These are phyloP conservation scores for Meliscaeva auricollis DNA, from an alignment of 2,888 invertebrate species.

Conservation along the genomic window DNA sequence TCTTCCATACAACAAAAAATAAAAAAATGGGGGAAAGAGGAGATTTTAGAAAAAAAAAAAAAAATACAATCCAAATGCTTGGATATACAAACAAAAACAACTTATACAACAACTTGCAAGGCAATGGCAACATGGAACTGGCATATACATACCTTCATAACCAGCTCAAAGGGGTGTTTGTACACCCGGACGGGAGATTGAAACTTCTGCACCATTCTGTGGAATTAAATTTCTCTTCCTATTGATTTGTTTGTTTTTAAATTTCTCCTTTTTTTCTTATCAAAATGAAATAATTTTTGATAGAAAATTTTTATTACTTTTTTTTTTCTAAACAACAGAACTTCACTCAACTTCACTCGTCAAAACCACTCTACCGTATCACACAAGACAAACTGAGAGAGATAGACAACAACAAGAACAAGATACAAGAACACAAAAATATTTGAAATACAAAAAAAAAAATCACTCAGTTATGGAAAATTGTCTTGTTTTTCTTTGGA, in stretches of 20 bases:
- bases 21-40: too few species aligned
- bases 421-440: conserved; percentile 4
- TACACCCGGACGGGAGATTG: conserved; percentile 97
- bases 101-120: conserved; percentile 22
- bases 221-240: neutral
- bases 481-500: conserved; percentile 9
- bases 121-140: neutral
- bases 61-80: neutral
- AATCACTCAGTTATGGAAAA: conserved; percentile 39
- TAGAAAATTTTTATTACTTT: neutral
- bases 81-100: conserved; percentile 23
- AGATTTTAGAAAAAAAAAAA: neutral
- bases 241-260: neutral
- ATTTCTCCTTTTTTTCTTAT: conserved; percentile 21
- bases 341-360: neutral
- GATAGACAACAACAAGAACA: neutral
- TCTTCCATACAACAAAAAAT: neutral
- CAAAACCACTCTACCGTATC: conserved; percentile 6
- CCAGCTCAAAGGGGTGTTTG: conserved; percentile 97
- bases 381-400: conserved; percentile 1
- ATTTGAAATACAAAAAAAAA: conserved; percentile 11
- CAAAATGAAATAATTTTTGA: conserved; percentile 12
- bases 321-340: conserved; percentile 8
- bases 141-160: conserved; percentile 93
- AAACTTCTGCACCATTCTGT: conserved; percentile 96